Percentiles rank a stretch among this genome's conserved stretches.
These are phyloP conservation scores for Littorina saxatilis DNA, from an alignment of 1,140 invertebrate species.

Conservation along the genomic window DNA sequence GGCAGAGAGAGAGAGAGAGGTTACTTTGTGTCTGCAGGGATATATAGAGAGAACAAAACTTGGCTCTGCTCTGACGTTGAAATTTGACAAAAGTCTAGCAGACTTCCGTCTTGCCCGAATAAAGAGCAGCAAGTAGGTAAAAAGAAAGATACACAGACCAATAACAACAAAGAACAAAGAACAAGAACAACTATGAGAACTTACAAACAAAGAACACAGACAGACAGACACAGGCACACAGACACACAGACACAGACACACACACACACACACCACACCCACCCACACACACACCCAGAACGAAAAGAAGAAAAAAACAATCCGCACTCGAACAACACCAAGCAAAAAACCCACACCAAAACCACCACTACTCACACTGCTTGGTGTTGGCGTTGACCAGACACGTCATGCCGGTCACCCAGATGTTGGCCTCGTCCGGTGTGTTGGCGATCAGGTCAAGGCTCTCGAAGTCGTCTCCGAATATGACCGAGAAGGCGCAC, in stretches of 20 bases:
- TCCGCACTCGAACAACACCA: not conserved
- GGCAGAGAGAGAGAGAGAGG: too few species aligned
- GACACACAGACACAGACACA: slow-evolving; percentile 7
- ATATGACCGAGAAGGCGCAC: slow-evolving; percentile 82
- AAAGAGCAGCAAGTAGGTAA: too few species aligned
- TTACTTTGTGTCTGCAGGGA: too few species aligned
- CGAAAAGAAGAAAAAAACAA: not conserved
- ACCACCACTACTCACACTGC: slow-evolving; percentile 34
- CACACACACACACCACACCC: too few species aligned
- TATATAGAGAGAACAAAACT: too few species aligned
- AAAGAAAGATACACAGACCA: too few species aligned
- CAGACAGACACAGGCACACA: not conserved
- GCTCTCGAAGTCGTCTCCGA: slow-evolving; percentile 80
- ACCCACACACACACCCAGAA: not conserved
- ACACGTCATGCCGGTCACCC: slow-evolving; percentile 80
- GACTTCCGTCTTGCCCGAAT: too few species aligned
- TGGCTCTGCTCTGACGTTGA: too few species aligned
- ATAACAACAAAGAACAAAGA: too few species aligned
- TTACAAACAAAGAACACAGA: not conserved
- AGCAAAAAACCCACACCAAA: not conserved
- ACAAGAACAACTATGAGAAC: too few species aligned
- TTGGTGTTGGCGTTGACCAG: slow-evolving; percentile 76
- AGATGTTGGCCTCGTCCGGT: slow-evolving; percentile 82
- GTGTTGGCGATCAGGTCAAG: slow-evolving; percentile 81
- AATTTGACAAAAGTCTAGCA: too few species aligned